phyloP scores from a whole-genome alignment of 2,888 invertebrate species.

The Apotomis turbidana region DNA sequence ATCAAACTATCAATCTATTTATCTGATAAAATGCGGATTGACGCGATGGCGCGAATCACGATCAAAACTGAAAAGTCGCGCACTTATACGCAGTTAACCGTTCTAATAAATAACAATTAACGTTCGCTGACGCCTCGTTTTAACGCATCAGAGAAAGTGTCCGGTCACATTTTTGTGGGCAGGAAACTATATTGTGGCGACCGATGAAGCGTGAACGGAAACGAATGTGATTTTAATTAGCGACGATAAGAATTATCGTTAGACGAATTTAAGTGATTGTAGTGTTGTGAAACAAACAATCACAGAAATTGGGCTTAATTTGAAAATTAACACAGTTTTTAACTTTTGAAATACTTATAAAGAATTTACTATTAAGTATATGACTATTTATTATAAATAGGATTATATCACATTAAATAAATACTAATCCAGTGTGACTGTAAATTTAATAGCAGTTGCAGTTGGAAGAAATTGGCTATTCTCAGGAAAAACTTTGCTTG shows the following conservation, averaged over 20 bases:
- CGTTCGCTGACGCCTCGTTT: constrained; percentile 28
- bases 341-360: too few relatives aligned
- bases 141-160: constrained; percentile 39
- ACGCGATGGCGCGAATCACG: not conserved
- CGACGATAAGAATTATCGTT: constrained; percentile 21
- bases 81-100: not conserved
- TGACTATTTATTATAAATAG: too few relatives aligned
- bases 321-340: not conserved
- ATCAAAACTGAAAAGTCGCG: not conserved
- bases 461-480: too few relatives aligned
- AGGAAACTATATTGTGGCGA: constrained; percentile 30
- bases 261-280: constrained; percentile 20
- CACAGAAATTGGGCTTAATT: constrained; percentile 12
- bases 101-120: not conserved
- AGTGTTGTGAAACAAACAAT: constrained; percentile 21
- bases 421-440: too few relatives aligned
- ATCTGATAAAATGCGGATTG: too few relatives aligned
- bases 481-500: too few relatives aligned
- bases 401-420: too few relatives aligned
- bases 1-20: too few relatives aligned
- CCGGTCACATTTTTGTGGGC: constrained; percentile 37
- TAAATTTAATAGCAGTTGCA: too few relatives aligned
- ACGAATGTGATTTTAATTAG: constrained; percentile 40
- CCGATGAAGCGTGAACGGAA: constrained; percentile 37
- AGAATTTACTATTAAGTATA: not conserved